These are phyloP conservation scores for Adineta ricciae DNA, from an alignment of 2,888 invertebrate genomes.

Conservation along the genomic window DNA sequence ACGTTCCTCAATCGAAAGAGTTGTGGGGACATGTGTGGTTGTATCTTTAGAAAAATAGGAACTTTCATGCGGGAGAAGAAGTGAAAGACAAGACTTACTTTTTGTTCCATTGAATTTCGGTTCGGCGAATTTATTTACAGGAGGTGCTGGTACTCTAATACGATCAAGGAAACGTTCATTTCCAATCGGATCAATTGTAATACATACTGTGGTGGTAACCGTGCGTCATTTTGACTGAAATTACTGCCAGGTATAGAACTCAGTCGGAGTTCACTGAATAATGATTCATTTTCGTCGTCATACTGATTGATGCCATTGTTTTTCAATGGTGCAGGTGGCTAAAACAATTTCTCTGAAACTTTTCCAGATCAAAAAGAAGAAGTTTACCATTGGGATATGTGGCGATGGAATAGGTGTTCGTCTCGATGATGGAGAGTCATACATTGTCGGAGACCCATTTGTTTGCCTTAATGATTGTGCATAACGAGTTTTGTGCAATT, in stretches of 20 bases:
- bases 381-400: neutral
- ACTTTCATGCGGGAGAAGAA: no score
- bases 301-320: neutral
- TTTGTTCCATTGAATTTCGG: neutral
- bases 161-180: neutral
- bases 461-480: slow-evolving; percentile 15
- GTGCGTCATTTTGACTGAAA: neutral
- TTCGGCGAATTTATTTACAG: neutral
- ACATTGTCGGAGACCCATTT: neutral
- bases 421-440: neutral
- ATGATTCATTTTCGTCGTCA: neutral
- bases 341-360: neutral
- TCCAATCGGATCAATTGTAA: neutral
- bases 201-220: neutral
- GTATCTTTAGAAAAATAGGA: neutral
- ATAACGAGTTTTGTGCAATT: slow-evolving; percentile 6
- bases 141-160: neutral
- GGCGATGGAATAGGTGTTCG: neutral
- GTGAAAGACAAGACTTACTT: neutral
- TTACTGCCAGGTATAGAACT: neutral
- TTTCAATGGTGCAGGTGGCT: neutral
- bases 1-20: neutral
- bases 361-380: no score
- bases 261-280: slow-evolving; percentile 14
- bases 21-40: neutral